Conservation (phyloP, 2,113 vertebrate species). For the Limanda limanda region DNA sequence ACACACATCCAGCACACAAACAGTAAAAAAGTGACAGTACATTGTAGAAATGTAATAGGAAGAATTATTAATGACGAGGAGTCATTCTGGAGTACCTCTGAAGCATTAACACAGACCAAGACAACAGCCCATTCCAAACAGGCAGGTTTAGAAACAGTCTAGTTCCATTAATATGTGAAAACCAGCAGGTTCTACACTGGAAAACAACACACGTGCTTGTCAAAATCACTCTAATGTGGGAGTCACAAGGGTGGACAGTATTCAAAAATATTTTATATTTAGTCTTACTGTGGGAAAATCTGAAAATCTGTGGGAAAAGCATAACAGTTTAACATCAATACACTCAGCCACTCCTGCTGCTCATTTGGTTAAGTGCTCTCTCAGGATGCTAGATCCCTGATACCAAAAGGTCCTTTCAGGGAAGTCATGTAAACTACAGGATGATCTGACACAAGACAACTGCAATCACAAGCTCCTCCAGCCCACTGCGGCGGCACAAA, state of each 20-base stretch:
- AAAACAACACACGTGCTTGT: too few relatives aligned
- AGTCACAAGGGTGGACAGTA: neutral
- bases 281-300: neutral
- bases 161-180: neutral
- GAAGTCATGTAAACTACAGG: neutral
- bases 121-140: too few relatives aligned
- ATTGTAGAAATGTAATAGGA: too few relatives aligned
- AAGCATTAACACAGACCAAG: too few relatives aligned
- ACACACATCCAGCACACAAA: too few relatives aligned
- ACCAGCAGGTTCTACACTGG: neutral
- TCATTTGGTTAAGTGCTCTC: slow-evolving; percentile 22
- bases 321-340: neutral
- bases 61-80: too few relatives aligned
- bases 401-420: slow-evolving; percentile 13
- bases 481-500: neutral
- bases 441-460: neutral
- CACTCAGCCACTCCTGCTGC: neutral
- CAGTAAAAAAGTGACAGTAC: too few relatives aligned
- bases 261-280: neutral
- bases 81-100: too few relatives aligned
- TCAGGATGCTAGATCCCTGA: slow-evolving; percentile 2
- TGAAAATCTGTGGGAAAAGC: neutral
- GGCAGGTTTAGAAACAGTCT: too few relatives aligned
- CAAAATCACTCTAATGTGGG: neutral
- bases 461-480: neutral